phyloP scores from a whole-genome alignment of 2,113 vertebrate species.

The Perognathus longimembris region DNA sequence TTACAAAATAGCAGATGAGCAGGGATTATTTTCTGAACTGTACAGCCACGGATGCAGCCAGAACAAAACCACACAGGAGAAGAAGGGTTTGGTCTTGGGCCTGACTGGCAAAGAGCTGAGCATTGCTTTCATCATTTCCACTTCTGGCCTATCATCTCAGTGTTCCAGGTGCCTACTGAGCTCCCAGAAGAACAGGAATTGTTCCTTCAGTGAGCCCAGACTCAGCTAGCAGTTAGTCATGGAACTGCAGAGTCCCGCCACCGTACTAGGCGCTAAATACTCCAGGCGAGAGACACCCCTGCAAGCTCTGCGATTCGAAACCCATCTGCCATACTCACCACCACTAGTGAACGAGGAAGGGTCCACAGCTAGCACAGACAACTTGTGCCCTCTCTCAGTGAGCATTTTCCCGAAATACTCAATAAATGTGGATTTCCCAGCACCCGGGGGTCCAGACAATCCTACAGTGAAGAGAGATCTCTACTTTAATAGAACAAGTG shows the following conservation, averaged over 20 bases:
- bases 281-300: neutral
- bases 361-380: constrained; percentile 97
- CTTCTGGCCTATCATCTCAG: neutral
- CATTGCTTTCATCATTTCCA: neutral
- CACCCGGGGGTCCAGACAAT: constrained; percentile 97
- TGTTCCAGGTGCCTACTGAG: neutral
- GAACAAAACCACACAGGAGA: neutral
- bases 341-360: constrained; percentile 97
- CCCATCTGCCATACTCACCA: constrained; percentile 87
- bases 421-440: constrained; percentile 98
- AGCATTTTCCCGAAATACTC: constrained; percentile 98
- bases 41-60: neutral
- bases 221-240: neutral
- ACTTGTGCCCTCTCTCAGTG: constrained; percentile 93
- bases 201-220: neutral
- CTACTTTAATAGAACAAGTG: constrained; percentile 58
- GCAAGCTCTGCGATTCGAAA: no score
- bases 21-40: neutral
- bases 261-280: neutral
- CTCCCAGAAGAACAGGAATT: neutral
- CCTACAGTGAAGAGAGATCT: constrained; percentile 84
- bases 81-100: neutral
- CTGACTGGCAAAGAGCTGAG: neutral
- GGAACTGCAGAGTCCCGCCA: neutral
- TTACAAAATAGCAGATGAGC: neutral